Evolutionary conservation across 2,113 vertebrate genomes (phyloP).

Genomic region (Syngnathus scovelli): DNA sequence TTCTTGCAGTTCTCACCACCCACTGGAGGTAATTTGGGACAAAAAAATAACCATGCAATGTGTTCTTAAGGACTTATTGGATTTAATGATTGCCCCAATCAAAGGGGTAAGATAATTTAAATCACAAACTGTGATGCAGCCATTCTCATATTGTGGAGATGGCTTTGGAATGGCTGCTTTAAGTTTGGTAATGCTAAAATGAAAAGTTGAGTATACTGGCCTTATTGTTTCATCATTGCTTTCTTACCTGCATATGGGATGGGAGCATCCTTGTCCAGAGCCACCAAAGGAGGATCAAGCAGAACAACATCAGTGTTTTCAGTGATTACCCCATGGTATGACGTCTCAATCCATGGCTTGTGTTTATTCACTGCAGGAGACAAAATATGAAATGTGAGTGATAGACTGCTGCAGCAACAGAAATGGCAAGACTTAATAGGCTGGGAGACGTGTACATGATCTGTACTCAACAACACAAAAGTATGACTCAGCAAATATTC

Average conservation of each 20-base stretch:
- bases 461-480: neutral
- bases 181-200: neutral
- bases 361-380: conserved; percentile 87
- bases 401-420: neutral
- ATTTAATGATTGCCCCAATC: conserved; percentile 19
- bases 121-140: conserved; percentile 14
- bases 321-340: conserved; percentile 91
- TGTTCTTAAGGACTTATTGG: conserved; percentile 33
- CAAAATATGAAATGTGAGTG: conserved; percentile 9
- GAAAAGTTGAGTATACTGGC: conserved; percentile 16
- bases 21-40: conserved; percentile 38
- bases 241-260: conserved; percentile 89
- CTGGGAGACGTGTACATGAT: conserved; percentile 12
- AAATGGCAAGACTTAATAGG: neutral
- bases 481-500: neutral
- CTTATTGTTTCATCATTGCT: neutral
- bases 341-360: conserved; percentile 97
- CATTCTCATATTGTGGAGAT: conserved; percentile 18
- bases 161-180: conserved; percentile 19
- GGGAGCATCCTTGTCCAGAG: conserved; percentile 93
- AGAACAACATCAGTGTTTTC: conserved; percentile 92
- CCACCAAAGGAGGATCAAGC: conserved; percentile 91
- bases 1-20: conserved; percentile 14
- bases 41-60: conserved; percentile 31
- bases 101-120: conserved; percentile 11